These are phyloP conservation scores for Pyrocoelia pectoralis DNA, from an alignment of 2,888 invertebrate species.

Conservation along the genomic window DNA sequence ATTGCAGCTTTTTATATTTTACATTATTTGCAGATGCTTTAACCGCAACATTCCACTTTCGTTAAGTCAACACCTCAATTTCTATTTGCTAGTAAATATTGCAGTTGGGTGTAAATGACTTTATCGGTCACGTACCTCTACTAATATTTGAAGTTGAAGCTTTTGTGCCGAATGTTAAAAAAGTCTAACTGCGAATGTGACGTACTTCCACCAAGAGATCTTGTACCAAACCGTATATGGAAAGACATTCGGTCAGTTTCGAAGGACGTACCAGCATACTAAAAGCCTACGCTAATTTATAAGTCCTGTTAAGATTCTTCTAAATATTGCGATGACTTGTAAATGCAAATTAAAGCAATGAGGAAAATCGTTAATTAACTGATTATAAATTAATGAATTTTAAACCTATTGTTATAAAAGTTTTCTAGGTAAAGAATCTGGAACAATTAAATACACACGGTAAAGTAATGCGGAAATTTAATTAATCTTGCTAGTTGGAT, in stretches of 20 bases:
- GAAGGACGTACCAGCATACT: conserved; percentile 21
- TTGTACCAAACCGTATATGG: conserved; percentile 23
- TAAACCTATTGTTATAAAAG: background rate
- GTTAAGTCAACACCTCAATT: background rate
- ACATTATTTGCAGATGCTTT: background rate
- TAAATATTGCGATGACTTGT: conserved; percentile 7
- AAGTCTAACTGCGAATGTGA: too few relatives aligned
- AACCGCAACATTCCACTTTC: background rate
- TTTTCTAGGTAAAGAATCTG: conserved; percentile 26
- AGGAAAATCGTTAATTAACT: conserved; percentile 4
- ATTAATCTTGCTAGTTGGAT: background rate
- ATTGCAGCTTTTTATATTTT: background rate
- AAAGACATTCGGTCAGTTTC: conserved; percentile 8
- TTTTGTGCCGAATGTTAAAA: background rate
- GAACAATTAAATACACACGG: conserved; percentile 19
- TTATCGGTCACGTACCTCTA: background rate
- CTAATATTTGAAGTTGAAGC: background rate
- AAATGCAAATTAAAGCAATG: conserved; percentile 1
- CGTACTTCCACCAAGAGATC: background rate
- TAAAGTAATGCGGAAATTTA: conserved; percentile 25
- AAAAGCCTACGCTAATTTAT: conserved; percentile 22
- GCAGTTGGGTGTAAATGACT: background rate
- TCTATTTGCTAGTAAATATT: conserved; percentile 1
- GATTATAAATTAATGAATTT: background rate
- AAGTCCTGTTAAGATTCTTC: conserved; percentile 18